phyloP scores from a whole-genome alignment of 2,888 invertebrate species.

The Cheilosia vernalis region DNA sequence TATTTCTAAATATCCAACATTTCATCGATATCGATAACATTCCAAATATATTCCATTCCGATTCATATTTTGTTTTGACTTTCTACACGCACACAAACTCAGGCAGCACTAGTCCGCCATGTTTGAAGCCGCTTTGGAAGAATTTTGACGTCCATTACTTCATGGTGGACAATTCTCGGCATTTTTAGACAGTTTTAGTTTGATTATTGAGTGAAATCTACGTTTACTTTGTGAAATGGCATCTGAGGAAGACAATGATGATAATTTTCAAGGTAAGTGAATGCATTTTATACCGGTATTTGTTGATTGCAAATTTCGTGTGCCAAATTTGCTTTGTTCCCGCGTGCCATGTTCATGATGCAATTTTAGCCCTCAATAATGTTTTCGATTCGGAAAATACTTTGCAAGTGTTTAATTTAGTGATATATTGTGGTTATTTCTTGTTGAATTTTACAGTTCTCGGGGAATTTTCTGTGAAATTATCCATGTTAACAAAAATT shows the following conservation, averaged over 20 bases:
- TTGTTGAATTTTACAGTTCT: neutral
- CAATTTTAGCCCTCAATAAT: conserved; percentile 18
- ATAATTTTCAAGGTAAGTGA: conserved; percentile 92
- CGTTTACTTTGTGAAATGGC: conserved; percentile 85
- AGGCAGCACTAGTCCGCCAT: conserved; percentile 49
- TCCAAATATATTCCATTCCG: conserved; percentile 22
- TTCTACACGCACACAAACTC: conserved; percentile 49
- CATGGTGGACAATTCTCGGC: conserved; percentile 56
- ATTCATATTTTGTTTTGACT: conserved; percentile 68
- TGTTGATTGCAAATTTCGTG: conserved; percentile 57
- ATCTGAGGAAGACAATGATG: conserved; percentile 94
- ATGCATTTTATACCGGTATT: conserved; percentile 60
- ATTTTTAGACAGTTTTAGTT: conserved; percentile 36
- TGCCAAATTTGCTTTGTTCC: conserved; percentile 73
- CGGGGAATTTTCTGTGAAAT: neutral
- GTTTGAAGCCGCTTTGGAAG: conserved; percentile 70
- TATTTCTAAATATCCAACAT: conserved; percentile 1
- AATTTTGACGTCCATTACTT: conserved; percentile 68
- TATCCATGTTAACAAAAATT: neutral
- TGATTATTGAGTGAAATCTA: conserved; percentile 59
- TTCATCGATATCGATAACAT: conserved; percentile 33
- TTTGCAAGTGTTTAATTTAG: neutral
- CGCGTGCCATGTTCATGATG: conserved; percentile 54
- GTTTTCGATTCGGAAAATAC: neutral
- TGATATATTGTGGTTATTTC: neutral